Evolutionary conservation across 2,888 invertebrate genomes (phyloP).

Genomic region (Cephus pygmeus): DNA sequence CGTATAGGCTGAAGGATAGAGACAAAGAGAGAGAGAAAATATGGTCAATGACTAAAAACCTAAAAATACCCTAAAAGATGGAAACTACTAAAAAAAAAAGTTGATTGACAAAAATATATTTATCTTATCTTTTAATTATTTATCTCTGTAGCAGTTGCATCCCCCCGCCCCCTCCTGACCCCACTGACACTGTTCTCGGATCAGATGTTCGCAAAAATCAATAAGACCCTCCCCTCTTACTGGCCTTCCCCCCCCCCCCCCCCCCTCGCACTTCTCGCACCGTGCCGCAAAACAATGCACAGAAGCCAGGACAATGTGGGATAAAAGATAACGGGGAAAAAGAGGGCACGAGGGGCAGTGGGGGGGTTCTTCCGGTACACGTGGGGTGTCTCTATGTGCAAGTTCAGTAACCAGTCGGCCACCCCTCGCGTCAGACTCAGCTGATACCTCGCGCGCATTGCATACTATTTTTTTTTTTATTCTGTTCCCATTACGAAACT

Average conservation of each 20-base stretch:
- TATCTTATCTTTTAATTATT: neutral
- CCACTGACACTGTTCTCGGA: conserved; percentile 18
- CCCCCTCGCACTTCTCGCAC: too few relatives aligned
- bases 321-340: too few relatives aligned
- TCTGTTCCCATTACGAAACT: too few relatives aligned
- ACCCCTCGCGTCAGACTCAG: neutral
- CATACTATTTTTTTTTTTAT: too few relatives aligned
- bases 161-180: neutral
- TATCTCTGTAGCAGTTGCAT: neutral
- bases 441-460: neutral
- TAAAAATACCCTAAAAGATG: conserved; percentile 20
- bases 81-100: neutral
- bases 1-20: conserved; percentile 17
- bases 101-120: conserved; percentile 1
- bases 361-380: neutral
- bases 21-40: conserved; percentile 16
- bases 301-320: too few relatives aligned
- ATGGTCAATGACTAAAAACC: conserved; percentile 17
- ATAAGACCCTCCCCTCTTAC: conserved; percentile 22
- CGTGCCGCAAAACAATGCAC: too few relatives aligned
- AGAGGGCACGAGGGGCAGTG: too few relatives aligned
- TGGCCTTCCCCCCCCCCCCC: neutral
- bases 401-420: neutral
- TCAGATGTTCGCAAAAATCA: conserved; percentile 39
- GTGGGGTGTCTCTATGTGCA: neutral